These are phyloP conservation scores for Gyrodactylus salaris DNA, from an alignment of 1,140 invertebrate genomes.

Conservation along the genomic window DNA sequence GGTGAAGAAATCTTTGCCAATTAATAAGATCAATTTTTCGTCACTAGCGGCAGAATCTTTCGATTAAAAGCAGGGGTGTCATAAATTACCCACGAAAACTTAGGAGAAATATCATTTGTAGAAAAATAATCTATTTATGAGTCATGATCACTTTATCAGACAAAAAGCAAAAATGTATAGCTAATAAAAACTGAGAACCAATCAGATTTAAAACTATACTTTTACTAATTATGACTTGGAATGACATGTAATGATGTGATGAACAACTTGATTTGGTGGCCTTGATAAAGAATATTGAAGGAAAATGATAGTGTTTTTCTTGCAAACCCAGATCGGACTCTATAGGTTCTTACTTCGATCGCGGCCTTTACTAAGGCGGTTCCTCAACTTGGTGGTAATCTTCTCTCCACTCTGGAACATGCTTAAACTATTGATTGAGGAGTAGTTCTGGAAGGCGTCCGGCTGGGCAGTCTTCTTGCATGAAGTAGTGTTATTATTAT, in stretches of 20 bases:
- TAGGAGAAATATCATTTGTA: too few species aligned
- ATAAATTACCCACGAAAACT: too few species aligned
- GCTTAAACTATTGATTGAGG: background rate
- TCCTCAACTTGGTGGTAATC: background rate
- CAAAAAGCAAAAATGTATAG: too few species aligned
- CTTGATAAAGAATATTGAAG: background rate
- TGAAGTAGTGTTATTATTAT: background rate
- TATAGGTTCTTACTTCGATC: background rate
- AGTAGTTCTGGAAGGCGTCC: background rate
- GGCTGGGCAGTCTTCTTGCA: background rate
- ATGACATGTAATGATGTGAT: background rate
- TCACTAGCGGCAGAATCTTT: too few species aligned
- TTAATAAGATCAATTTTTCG: too few species aligned
- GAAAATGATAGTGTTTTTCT: background rate
- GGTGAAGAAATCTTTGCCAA: too few species aligned
- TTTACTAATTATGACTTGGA: background rate
- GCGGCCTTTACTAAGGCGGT: background rate
- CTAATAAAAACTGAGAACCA: too few species aligned
- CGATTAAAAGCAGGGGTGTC: too few species aligned
- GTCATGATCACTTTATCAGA: too few species aligned
- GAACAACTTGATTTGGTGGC: background rate
- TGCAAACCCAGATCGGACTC: background rate
- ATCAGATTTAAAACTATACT: background rate
- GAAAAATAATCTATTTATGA: too few species aligned
- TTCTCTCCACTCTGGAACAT: background rate